Evolutionary conservation across 2,888 invertebrate species (phyloP).

Genomic region (Nesidiocoris tenuis): DNA sequence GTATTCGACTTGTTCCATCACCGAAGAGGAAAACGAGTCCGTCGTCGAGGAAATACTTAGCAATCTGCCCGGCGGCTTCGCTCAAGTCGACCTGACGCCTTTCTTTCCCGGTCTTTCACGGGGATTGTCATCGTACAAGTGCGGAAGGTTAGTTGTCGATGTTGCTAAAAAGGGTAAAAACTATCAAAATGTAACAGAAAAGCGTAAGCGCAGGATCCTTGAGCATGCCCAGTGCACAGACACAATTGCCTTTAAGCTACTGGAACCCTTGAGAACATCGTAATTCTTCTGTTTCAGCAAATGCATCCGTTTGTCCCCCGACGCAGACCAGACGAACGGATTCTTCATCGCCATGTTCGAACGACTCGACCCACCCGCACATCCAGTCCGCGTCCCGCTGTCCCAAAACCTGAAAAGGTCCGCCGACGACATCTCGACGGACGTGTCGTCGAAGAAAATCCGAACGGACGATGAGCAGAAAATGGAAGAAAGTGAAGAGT

Average conservation of each 20-base stretch:
- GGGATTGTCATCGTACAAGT: conserved; percentile 35
- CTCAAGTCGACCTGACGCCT: conserved; percentile 48
- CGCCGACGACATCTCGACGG: background rate
- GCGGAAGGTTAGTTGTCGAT: conserved; percentile 65
- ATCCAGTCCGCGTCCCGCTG: background rate
- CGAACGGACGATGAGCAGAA: background rate
- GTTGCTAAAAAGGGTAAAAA: no score
- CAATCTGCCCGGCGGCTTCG: conserved; percentile 52
- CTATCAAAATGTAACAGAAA: no score
- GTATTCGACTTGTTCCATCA: conserved; percentile 94
- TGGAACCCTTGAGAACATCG: no score
- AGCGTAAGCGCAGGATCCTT: no score
- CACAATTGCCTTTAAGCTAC: background rate
- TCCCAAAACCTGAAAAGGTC: conserved; percentile 9
- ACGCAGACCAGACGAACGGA: conserved; percentile 81
- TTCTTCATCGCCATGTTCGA: conserved; percentile 94
- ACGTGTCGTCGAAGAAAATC: background rate
- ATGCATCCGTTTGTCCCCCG: conserved; percentile 76
- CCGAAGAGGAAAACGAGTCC: conserved; percentile 88
- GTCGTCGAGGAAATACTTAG: conserved; percentile 74
- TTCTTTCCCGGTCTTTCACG: conserved; percentile 46
- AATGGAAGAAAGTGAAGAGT: background rate
- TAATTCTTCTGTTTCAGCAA: conserved; percentile 27
- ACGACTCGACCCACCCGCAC: conserved; percentile 44
- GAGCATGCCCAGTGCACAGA: no score